Evolutionary conservation across 2,888 invertebrate species (phyloP), one percentile per base, ranked within the genome.

Genomic region (Lucinisca nassula): DNA sequence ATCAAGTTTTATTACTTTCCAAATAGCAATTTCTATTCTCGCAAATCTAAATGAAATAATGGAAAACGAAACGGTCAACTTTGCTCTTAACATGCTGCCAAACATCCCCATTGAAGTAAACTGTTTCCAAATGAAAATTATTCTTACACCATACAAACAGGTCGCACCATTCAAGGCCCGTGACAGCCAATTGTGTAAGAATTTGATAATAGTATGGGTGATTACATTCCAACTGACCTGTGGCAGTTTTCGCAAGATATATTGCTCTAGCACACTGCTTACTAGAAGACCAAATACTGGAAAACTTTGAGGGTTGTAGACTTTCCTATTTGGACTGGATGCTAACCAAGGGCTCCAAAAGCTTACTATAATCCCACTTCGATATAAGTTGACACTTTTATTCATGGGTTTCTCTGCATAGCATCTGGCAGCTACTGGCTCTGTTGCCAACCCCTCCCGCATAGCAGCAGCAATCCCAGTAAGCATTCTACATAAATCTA

Each of bases 261-360:
- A 35, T 40, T 0, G 55, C 72, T 83, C 82, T 27, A 83, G 0
- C 17, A 87, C 73, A 77, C 77, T 58, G 21, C 37, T n/a, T 0
- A 80, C 80, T 21, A 82, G 45, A 0, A 82, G 17, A 0, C 82
- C 86, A 79, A 77, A 86, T 8, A 58, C 76, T 70, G 78, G 75
- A 17, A 8, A 17, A 37, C 49, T 45, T 24, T 38, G 12, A 24
- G 85, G 78, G 38, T 82, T 61, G 45, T 87, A 87, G 8, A 87
- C 85, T 24, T 87, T 89, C 21, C 87, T 32, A 35, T 87, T 80
- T 27, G 79, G 79, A 24, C 79, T 87, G 1, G 86, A 80, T 0
- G 82, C 86, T 0, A 87, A 0, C 80, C 83, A 80, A 49, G 76
- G 86, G n/a, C 70, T 3, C 38, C 73, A 77, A 0, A 51, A 32